Evolutionary conservation across 1,140 invertebrate species (phyloP), one percentile per base, ranked within the genome.

Genomic region (Sycophaga agraensis): DNA sequence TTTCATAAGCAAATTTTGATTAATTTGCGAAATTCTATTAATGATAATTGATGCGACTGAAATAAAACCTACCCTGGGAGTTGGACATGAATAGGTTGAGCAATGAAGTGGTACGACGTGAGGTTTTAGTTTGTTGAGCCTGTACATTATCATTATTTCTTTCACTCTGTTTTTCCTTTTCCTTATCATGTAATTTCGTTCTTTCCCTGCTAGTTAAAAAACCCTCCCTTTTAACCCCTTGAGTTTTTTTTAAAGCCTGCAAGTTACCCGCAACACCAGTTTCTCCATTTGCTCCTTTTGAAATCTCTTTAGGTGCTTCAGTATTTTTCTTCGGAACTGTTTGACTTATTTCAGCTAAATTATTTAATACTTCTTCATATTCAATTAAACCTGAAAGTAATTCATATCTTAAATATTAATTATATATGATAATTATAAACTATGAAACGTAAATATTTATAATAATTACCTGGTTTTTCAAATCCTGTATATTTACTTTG

Each of bases 31-130:
- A 48, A 57, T 57, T 48, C 28, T 1, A 21, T 17, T 17, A 48
- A 28, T 40, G 34, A 39, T 59, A 42, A 24, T 59, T 40, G 40
- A 35, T 46, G 49, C 58, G 31, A 45, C 21, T 60, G 48, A 60
- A 53, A 37, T 60, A 17, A 43, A 11, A 81, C 78, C 76, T 93
- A 88, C 91, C 92, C 88, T 93, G 91, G 83, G 91, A 92, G 84
- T 92, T 92, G 84, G 91, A 91, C 85, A 93, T 92, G 86, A 94
- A 95, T 83, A 94, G 86, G 87, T 95, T 94, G 81, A 94, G 87
- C 77, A 95, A 87, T 80, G 92, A 94, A 79, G 92, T 94, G 82
- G 93, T 93, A 84, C 92, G 90, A 81, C 91, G 89, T 79, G 91
- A 93, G 82, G 89, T 86, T 87, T 92, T 92, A 83, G 82, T 84